phyloP scores from a whole-genome alignment of 2,797 vertebrate genomes.

The Poecile montanus region DNA sequence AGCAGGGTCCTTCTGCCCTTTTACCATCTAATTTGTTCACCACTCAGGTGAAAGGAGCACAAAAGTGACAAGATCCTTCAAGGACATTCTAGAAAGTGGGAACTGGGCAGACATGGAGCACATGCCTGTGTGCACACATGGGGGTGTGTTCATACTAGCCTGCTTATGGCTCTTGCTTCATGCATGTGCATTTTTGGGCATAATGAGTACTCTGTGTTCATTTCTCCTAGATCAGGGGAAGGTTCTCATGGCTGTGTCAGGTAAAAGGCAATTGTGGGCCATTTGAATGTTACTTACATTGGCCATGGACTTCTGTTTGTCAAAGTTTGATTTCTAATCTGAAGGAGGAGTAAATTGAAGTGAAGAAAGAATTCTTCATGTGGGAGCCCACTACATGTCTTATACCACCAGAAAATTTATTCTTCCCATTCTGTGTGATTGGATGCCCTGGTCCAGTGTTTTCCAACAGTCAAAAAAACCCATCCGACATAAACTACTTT shows the following conservation, averaged over 20 bases:
- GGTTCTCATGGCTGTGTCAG: not conserved
- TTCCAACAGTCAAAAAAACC: not conserved
- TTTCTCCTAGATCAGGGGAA: not conserved
- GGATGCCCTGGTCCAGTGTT: not conserved
- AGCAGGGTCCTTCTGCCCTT: not conserved
- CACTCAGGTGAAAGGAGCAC: not conserved
- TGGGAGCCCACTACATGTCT: not conserved
- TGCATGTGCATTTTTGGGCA: not conserved
- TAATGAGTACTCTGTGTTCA: fast-evolving
- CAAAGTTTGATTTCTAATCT: not conserved
- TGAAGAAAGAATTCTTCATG: not conserved
- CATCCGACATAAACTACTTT: not conserved
- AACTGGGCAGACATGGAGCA: not conserved
- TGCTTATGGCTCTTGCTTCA: not conserved
- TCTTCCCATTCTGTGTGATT: not conserved
- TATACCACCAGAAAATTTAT: not conserved
- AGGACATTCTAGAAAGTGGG: not conserved
- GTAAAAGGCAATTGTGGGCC: not conserved
- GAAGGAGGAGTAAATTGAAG: not conserved
- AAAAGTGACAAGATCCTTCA: not conserved
- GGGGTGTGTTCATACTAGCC: not conserved
- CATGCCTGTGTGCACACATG: fast-evolving
- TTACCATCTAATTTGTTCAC: not conserved
- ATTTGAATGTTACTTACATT: not conserved
- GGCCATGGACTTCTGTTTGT: not conserved